Evolutionary conservation across 2,888 invertebrate genomes (phyloP), one percentile per base, ranked within the genome.

Genomic region (Nomada fabriciana): DNA sequence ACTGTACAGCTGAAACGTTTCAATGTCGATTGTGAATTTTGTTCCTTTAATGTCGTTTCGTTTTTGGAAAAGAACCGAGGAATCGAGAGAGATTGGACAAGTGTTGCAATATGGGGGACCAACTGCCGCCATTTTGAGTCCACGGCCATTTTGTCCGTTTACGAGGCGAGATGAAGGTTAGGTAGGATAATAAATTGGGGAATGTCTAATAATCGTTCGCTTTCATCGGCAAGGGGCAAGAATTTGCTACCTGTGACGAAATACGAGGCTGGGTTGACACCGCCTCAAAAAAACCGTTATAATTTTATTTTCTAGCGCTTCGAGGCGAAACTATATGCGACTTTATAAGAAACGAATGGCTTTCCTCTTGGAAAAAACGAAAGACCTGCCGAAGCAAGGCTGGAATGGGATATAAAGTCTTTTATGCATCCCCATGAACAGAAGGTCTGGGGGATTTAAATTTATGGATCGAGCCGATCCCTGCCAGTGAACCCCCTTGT

Each of bases 401-500:
- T 18, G 18, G 18, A 59, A 29, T 7, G 0, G 7, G 7, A 50
- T 11, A 43, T 42, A 10, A 42, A 55, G 13, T 10, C 18, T 63
- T 53, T 25, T 13, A 43, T 59, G 43, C 13, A 52, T 42, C 18
- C 23, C 20, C 18, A 47, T 29, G 57, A 23, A 73, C 29, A 59
- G 47, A 47, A 57, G 57, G 47, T 65, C 18, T 9, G 29, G 15
- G 15, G 15, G 47, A 74, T 59, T 68, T 50, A 74, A 18, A 52
- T 42, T 59, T 36, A 36, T 13, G 23, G 36, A 59, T 68, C n/a
- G 23, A 18, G 23, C 20, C 29, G 20, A 57, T 47, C 15, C 23
- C 57, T 57, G 47, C 73, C 25, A 29, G 29, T 43, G 18, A 20
- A 20, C 13, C 18, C 57, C 20, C 36, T 25, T 13, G 23, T 29